These are phyloP conservation scores for Sphyrna mokarran DNA, from an alignment of 2,113 vertebrate species.

Conservation along the genomic window DNA sequence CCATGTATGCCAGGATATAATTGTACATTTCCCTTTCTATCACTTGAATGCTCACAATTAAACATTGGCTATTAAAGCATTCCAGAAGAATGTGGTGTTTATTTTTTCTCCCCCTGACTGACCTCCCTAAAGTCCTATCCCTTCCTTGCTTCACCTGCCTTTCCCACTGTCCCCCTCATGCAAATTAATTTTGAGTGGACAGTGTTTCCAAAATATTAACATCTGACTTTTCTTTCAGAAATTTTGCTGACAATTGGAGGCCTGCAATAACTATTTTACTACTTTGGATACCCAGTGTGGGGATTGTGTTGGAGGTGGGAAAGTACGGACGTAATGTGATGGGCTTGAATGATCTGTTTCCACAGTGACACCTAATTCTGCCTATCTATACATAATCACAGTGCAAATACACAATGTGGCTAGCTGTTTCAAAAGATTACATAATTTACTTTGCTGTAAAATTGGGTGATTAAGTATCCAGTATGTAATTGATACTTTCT, in stretches of 20 bases:
- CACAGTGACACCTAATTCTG: neutral
- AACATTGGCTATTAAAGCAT: constrained; percentile 27
- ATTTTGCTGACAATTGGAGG: neutral
- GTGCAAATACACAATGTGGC: neutral
- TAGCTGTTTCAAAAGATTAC: neutral
- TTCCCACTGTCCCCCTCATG: neutral
- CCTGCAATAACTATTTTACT: neutral
- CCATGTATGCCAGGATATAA: constrained; percentile 23
- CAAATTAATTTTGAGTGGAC: neutral
- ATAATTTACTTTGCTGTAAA: neutral
- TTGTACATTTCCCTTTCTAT: constrained; percentile 36
- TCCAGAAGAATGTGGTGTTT: neutral
- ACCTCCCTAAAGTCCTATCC: neutral
- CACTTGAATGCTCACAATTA: constrained; percentile 33
- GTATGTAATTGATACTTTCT: neutral
- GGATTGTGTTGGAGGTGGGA: no score
- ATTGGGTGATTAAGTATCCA: neutral
- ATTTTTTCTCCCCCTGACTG: neutral
- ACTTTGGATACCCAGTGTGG: neutral
- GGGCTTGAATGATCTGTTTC: neutral
- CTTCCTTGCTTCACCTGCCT: no score
- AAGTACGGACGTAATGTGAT: neutral
- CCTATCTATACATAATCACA: neutral
- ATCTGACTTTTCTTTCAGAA: neutral
- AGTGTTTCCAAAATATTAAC: neutral